A percentile compares a stretch with the other conserved stretches of the same genome.
Conservation (phyloP, 2,113 vertebrate genomes). For the Trichomycterus rosablanca region DNA sequence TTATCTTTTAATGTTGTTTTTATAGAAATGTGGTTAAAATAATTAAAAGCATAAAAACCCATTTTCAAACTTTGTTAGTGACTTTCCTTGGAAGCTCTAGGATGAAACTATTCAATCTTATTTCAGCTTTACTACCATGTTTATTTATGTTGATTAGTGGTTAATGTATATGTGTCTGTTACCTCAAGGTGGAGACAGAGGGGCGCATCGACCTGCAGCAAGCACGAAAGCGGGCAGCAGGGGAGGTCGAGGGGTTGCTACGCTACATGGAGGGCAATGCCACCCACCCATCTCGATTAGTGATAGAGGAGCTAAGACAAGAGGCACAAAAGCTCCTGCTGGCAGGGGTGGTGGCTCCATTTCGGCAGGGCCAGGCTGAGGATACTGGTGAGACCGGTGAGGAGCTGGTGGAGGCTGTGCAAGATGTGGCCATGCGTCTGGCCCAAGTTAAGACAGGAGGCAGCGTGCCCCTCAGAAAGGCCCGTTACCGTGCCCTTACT, state of each 20-base stretch:
- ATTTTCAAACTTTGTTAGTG: no score
- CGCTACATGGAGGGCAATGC: conserved; percentile 90
- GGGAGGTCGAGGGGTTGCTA: conserved; percentile 85
- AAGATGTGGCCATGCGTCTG: conserved; percentile 82
- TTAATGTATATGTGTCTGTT: neutral
- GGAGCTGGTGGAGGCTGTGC: conserved; percentile 86
- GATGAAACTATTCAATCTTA: no score
- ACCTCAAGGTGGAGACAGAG: conserved; percentile 84
- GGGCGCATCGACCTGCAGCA: conserved; percentile 83
- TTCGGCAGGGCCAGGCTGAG: conserved; percentile 65
- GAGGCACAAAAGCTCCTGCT: conserved; percentile 81
- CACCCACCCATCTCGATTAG: conserved; percentile 80
- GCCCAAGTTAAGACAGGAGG: conserved; percentile 93
- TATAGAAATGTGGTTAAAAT: no score
- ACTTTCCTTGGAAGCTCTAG: no score
- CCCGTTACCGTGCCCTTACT: conserved; percentile 84
- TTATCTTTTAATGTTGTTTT: no score
- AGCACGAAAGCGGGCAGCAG: conserved; percentile 81
- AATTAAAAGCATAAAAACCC: no score
- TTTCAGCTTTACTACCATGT: no score
- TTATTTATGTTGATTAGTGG: no score
- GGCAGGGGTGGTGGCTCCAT: conserved; percentile 74
- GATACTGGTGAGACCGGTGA: conserved; percentile 67
- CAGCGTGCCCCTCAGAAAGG: conserved; percentile 82
- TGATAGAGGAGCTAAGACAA: conserved; percentile 80